Conservation (phyloP, 2,113 vertebrate genomes). For the Lophotis ruficrista region DNA sequence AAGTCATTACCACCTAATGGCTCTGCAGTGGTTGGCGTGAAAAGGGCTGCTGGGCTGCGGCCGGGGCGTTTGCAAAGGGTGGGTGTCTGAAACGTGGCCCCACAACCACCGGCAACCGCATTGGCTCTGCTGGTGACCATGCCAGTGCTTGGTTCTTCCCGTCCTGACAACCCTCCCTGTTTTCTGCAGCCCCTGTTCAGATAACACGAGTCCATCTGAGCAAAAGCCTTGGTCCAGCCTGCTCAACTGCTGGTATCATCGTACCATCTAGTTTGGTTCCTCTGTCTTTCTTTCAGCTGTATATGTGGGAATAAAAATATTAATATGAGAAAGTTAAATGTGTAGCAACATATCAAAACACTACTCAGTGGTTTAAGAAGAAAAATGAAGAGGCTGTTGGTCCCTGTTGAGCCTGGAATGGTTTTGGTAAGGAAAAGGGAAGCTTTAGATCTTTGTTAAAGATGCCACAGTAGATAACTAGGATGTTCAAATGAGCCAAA, state of each 20-base stretch:
- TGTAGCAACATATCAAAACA: not conserved
- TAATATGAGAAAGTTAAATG: not conserved
- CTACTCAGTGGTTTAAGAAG: not conserved
- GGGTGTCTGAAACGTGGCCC: not conserved
- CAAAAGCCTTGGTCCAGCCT: not conserved
- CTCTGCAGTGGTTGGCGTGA: not conserved
- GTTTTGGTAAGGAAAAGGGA: not conserved
- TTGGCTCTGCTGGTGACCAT: fast-evolving
- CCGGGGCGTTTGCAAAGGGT: not conserved
- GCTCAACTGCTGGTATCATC: fast-evolving
- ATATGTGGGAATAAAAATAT: not conserved
- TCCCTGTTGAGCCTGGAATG: not conserved
- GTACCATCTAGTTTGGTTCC: not conserved
- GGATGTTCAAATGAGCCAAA: not conserved
- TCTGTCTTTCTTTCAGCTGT: not conserved
- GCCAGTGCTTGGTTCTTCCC: fast-evolving
- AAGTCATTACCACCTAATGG: not conserved
- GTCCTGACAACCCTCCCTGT: too few relatives aligned
- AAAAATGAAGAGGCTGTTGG: not conserved
- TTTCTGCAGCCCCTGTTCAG: not conserved
- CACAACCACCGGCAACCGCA: not conserved
- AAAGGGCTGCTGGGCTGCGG: not conserved
- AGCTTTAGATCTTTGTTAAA: not conserved
- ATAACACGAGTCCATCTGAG: not conserved
- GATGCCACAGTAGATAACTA: not conserved